Evolutionary conservation across 2,888 invertebrate species (phyloP).

Genomic region (Diarsia rubi): DNA sequence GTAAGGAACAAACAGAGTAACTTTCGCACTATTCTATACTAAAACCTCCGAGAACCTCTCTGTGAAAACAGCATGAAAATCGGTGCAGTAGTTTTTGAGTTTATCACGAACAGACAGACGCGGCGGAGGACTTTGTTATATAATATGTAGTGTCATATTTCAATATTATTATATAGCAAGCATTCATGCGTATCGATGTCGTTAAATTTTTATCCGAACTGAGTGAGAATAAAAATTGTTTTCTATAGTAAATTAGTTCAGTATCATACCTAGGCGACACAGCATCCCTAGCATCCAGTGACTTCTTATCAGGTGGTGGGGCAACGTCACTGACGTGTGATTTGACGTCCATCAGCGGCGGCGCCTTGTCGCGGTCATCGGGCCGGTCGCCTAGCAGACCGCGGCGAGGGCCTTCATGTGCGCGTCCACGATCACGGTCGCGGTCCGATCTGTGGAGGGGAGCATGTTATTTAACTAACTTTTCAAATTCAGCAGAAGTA

Average conservation of each 20-base stretch:
- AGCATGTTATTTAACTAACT: background rate
- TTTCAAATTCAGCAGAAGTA: background rate
- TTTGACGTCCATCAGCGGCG: conserved; percentile 85
- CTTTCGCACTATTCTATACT: too few relatives aligned
- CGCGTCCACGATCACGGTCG: conserved; percentile 60
- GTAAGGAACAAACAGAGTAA: too few relatives aligned
- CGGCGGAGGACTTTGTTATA: too few relatives aligned
- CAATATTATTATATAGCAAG: too few relatives aligned
- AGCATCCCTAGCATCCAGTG: conserved; percentile 84
- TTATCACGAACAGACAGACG: too few relatives aligned
- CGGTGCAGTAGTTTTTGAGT: too few relatives aligned
- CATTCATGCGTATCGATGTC: too few relatives aligned
- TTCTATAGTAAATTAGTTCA: background rate
- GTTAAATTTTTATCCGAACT: too few relatives aligned
- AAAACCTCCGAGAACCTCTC: too few relatives aligned
- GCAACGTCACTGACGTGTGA: conserved; percentile 80
- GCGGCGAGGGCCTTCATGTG: conserved; percentile 70
- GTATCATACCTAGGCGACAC: conserved; percentile 81
- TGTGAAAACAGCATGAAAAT: too few relatives aligned
- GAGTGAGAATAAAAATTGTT: background rate
- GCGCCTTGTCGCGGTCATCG: conserved; percentile 78
- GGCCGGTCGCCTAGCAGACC: conserved; percentile 86
- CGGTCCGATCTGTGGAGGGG: conserved; percentile 63
- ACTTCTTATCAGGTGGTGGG: conserved; percentile 69
- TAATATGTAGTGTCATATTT: too few relatives aligned